Conservation (phyloP, 2,113 vertebrate species). For the Perca flavescens region DNA sequence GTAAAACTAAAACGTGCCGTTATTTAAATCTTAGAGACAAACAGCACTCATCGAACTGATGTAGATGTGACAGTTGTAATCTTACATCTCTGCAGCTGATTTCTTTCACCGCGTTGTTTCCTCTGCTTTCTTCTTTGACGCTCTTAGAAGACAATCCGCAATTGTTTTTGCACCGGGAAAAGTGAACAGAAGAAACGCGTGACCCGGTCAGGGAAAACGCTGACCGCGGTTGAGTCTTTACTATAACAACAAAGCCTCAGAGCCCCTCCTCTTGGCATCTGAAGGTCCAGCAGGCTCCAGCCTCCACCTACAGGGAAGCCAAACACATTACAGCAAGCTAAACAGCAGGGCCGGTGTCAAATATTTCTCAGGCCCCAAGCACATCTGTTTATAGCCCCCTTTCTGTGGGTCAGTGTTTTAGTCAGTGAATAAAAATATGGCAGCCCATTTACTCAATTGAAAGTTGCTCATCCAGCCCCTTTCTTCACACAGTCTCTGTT, state of each 20-base stretch:
- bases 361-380: too few relatives aligned
- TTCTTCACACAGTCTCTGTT: too few relatives aligned
- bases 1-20: neutral
- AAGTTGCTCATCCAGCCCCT: too few relatives aligned
- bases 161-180: neutral
- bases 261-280: constrained; percentile 37
- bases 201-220: constrained; percentile 28
- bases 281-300: neutral
- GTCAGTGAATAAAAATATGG: too few relatives aligned
- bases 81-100: constrained; percentile 10
- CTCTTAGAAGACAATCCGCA: accelerated
- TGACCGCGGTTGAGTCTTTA: constrained; percentile 11
- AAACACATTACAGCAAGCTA: neutral
- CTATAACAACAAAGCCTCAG: constrained; percentile 49
- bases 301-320: constrained; percentile 26
- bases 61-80: neutral
- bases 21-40: neutral
- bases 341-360: neutral
- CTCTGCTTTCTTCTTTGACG: neutral
- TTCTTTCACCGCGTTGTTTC: neutral
- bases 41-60: neutral
- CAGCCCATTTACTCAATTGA: too few relatives aligned
- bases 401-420: too few relatives aligned
- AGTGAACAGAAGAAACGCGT: constrained; percentile 2
- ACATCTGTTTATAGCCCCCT: neutral